phyloP scores from a whole-genome alignment of 2,888 invertebrate species.

The Muschampia plurimacula region DNA sequence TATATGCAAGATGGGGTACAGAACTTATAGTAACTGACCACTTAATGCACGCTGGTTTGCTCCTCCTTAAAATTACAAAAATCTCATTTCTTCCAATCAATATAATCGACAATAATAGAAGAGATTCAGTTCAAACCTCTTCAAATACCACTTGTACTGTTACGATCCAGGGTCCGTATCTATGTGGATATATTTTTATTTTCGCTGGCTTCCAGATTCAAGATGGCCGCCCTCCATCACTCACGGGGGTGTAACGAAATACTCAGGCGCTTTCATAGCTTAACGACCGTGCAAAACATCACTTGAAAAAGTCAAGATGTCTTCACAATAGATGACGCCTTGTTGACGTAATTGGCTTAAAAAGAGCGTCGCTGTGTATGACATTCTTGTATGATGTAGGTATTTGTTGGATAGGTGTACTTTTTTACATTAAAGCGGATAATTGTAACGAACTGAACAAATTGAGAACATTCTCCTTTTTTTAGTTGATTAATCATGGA shows the following conservation, averaged over 20 bases:
- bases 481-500: too few species aligned
- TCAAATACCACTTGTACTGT: neutral
- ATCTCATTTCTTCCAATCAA: too few species aligned
- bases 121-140: neutral
- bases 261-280: conserved; percentile 27
- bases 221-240: conserved; percentile 32
- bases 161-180: neutral
- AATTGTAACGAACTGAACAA: too few species aligned
- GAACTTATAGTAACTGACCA: too few species aligned
- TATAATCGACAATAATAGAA: neutral
- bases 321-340: conserved; percentile 22
- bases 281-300: conserved; percentile 31
- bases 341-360: conserved; percentile 27
- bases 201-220: conserved; percentile 19
- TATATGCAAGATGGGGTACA: too few species aligned
- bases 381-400: too few species aligned
- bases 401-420: too few species aligned
- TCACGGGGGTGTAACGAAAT: conserved; percentile 29
- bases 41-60: too few species aligned
- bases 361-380: too few species aligned
- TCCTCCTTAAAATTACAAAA: too few species aligned
- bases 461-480: too few species aligned
- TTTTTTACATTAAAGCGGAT: too few species aligned
- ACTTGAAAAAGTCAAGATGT: conserved; percentile 29
- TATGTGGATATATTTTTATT: conserved; percentile 7